phyloP scores from a whole-genome alignment of 1,140 invertebrate species.

The Metopolophium dirhodum region DNA sequence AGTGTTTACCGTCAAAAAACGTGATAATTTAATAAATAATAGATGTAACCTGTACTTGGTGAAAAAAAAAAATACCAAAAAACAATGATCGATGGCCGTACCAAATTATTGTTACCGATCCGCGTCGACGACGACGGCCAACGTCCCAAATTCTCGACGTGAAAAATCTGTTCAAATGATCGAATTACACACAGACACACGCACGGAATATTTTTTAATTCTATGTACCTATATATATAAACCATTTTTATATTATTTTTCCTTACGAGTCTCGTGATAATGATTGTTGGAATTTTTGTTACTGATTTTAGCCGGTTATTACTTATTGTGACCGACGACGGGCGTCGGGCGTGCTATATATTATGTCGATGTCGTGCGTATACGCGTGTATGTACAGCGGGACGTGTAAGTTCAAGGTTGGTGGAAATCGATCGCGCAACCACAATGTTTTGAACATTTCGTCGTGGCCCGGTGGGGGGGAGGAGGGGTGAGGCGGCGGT shows the following conservation, averaged over 20 bases:
- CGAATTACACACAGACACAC: background rate
- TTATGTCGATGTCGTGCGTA: background rate
- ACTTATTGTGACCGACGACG: background rate
- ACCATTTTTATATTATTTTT: background rate
- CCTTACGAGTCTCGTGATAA: background rate
- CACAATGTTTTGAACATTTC: slow-evolving; percentile 17
- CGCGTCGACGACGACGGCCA: background rate
- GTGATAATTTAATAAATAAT: background rate
- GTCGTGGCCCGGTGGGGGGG: no score
- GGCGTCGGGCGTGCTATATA: background rate
- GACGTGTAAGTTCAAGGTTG: slow-evolving; percentile 35
- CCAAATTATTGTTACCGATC: background rate
- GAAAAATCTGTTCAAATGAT: background rate
- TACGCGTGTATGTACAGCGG: background rate
- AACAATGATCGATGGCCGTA: background rate
- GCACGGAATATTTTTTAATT: background rate
- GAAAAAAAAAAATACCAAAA: background rate
- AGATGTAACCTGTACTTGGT: background rate
- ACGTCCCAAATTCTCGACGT: background rate
- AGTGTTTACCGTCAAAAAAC: background rate
- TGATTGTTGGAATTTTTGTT: background rate
- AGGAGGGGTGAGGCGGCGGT: background rate
- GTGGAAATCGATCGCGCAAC: slow-evolving; percentile 9
- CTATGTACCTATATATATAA: background rate
- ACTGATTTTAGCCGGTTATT: background rate